Evolutionary conservation across 2,113 vertebrate species (phyloP).

Genomic region (Myotis brandtii): DNA sequence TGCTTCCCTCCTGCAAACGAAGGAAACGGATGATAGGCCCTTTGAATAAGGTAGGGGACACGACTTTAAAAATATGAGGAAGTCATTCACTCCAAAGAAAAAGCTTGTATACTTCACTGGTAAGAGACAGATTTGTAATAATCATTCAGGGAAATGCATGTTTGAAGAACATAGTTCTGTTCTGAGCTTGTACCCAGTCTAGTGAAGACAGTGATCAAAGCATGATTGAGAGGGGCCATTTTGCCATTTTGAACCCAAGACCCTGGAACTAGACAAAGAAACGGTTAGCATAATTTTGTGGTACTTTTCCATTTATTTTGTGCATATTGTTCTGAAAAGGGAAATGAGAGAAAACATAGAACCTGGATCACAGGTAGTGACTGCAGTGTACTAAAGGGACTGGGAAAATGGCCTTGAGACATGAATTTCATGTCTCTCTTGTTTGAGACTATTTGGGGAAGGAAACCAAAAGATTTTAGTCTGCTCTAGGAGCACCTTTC

Average conservation of each 20-base stretch:
- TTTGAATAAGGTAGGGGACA: not conserved
- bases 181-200: not conserved
- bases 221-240: not conserved
- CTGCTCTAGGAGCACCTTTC: not conserved
- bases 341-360: slow-evolving; percentile 24
- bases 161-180: not conserved
- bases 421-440: not conserved
- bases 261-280: not conserved
- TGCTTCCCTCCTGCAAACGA: not conserved
- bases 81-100: not conserved
- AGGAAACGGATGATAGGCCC: not conserved
- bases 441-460: not conserved
- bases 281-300: not conserved
- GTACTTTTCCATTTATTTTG: not conserved
- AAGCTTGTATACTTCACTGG: not conserved
- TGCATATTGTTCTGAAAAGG: not conserved
- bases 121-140: not conserved
- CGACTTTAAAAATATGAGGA: not conserved
- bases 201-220: not conserved
- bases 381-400: not conserved
- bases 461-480: not conserved
- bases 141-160: not conserved
- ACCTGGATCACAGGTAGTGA: not conserved
- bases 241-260: not conserved
- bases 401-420: not conserved